A percentile compares a stretch with the other conserved stretches of the same genome.
These are phyloP conservation scores for Pseudorasbora parva DNA, from an alignment of 2,113 vertebrate species.

Conservation along the genomic window DNA sequence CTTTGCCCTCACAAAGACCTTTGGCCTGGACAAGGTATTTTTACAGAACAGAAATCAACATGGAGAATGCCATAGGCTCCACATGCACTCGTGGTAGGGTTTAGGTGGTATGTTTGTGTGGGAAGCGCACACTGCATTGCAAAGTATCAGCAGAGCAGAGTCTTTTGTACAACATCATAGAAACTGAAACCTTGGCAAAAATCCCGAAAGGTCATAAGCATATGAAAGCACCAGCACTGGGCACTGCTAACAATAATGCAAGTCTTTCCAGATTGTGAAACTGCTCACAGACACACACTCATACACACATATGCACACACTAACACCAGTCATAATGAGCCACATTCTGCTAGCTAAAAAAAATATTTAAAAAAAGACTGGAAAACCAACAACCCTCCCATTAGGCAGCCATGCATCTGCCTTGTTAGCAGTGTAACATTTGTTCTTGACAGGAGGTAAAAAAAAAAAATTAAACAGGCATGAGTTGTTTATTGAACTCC, in stretches of 20 bases:
- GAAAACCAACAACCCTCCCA: slow-evolving; percentile 40
- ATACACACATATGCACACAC: slow-evolving; percentile 6
- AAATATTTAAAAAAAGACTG: slow-evolving; percentile 23
- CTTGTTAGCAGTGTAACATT: slow-evolving; percentile 63
- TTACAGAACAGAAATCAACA: slow-evolving; percentile 13
- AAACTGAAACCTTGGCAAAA: slow-evolving; percentile 45
- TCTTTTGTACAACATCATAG: slow-evolving; percentile 60
- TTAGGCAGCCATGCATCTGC: slow-evolving; percentile 60
- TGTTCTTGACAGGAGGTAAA: slow-evolving; percentile 51
- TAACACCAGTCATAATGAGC: slow-evolving; percentile 44
- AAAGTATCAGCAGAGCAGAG: slow-evolving; percentile 69
- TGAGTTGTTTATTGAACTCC: slow-evolving; percentile 64
- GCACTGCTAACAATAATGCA: slow-evolving; percentile 43
- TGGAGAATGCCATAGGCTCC: slow-evolving; percentile 8
- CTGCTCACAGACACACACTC: slow-evolving; percentile 1
- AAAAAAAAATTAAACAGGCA: slow-evolving; percentile 44
- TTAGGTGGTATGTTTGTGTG: slow-evolving; percentile 15
- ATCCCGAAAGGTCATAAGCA: slow-evolving; percentile 43
- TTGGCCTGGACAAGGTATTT: slow-evolving; percentile 85
- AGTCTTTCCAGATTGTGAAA: slow-evolving; percentile 42
- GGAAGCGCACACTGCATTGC: slow-evolving; percentile 47
- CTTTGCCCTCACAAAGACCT: slow-evolving; percentile 88
- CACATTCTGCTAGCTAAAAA: slow-evolving; percentile 47
- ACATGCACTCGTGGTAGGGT: not conserved
- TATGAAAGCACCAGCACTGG: slow-evolving; percentile 29